Percentiles rank a stretch among this genome's conserved stretches.
Evolutionary conservation across 2,888 invertebrate genomes (phyloP).

Genomic region (Ichneumoninae sp.): DNA sequence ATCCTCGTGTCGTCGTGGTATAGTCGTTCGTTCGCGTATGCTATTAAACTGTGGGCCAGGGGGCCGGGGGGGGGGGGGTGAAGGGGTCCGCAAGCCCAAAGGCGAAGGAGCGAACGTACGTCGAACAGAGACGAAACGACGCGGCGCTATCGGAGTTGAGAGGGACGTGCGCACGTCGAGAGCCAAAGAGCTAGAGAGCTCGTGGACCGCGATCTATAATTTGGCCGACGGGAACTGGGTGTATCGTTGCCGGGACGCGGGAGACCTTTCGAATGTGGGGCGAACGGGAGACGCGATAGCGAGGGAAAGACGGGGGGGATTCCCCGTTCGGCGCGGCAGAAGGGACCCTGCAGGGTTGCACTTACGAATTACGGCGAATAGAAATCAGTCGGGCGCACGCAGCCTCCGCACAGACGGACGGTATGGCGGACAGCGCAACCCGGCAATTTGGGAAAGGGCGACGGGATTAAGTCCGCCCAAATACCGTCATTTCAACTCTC

Average conservation of each 20-base stretch:
- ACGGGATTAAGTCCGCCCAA: constrained; percentile 78
- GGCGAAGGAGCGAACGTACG: constrained; percentile 29
- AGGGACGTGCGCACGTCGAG: neutral
- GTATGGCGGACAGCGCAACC: constrained; percentile 70
- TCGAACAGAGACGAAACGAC: constrained; percentile 5
- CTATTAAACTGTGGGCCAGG: constrained; percentile 43
- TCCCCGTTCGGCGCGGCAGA: constrained; percentile 11
- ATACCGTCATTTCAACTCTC: constrained; percentile 76
- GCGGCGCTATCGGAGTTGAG: neutral
- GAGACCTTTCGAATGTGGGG: constrained; percentile 40
- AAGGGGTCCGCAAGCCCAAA: neutral
- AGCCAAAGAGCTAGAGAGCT: constrained; percentile 18
- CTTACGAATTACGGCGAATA: constrained; percentile 80
- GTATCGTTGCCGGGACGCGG: constrained; percentile 53
- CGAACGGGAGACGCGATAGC: constrained; percentile 24
- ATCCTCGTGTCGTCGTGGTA: constrained; percentile 11
- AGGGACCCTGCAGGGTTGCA: constrained; percentile 68
- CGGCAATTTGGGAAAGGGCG: constrained; percentile 77
- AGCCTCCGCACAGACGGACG: constrained; percentile 32
- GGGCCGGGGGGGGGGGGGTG: neutral
- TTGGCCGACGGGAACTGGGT: constrained; percentile 64
- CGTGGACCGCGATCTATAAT: constrained; percentile 70
- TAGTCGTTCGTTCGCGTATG: constrained; percentile 39
- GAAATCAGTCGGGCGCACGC: constrained; percentile 65
- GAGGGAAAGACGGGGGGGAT: constrained; percentile 31